Evolutionary conservation across 2,113 vertebrate genomes (phyloP).

Genomic region (Phaethon lepturus): DNA sequence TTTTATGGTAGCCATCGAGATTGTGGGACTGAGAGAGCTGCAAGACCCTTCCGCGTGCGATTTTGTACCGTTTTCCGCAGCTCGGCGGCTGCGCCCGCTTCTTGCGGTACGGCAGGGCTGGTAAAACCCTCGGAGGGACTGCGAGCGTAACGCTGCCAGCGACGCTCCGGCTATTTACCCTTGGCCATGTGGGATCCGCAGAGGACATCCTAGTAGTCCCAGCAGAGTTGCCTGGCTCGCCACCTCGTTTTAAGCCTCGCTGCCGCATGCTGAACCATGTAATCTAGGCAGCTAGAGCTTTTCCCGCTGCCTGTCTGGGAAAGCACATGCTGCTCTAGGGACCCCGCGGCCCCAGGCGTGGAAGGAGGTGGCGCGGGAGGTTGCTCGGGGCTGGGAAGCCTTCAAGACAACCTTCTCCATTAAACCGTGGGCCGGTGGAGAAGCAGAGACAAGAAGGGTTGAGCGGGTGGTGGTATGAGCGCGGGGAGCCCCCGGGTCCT

Average conservation of each 20-base stretch:
- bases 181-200: background rate
- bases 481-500: background rate
- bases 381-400: background rate
- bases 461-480: background rate
- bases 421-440: background rate
- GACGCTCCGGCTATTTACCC: background rate
- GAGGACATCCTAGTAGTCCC: background rate
- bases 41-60: fast-evolving
- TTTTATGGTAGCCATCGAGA: background rate
- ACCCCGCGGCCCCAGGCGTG: fast-evolving
- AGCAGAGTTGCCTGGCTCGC: background rate
- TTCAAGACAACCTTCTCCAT: background rate
- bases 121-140: background rate
- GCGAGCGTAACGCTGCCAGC: fast-evolving
- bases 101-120: background rate
- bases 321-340: background rate
- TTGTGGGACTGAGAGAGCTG: background rate
- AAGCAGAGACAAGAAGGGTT: background rate
- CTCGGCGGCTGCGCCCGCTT: background rate
- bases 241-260: background rate
- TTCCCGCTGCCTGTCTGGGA: background rate
- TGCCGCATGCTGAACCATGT: background rate
- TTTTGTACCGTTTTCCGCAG: background rate
- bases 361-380: background rate
- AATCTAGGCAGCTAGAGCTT: background rate